Conservation (phyloP, 2,888 invertebrate genomes). For the Leptogaster cylindrica region DNA sequence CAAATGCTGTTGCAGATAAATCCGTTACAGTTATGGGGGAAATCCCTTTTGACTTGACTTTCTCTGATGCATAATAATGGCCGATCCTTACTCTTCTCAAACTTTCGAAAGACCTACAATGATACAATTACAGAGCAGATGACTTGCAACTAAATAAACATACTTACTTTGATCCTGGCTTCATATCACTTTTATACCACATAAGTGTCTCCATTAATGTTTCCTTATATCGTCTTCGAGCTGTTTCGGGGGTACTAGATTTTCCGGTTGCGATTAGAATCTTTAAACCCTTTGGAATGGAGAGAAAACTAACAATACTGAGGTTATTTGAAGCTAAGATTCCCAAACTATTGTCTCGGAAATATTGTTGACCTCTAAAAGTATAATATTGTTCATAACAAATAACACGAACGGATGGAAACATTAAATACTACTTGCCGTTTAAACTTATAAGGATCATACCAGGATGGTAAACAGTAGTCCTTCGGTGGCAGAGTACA, state of each 20-base stretch:
- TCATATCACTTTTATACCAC: conserved; percentile 77
- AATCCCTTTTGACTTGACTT: conserved; percentile 61
- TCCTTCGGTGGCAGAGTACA: too few relatives aligned
- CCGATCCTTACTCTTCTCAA: conserved; percentile 68
- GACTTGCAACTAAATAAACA: too few relatives aligned
- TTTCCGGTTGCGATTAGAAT: conserved; percentile 71
- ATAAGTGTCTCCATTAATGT: conserved; percentile 74
- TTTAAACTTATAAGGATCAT: neutral
- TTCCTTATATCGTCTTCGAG: conserved; percentile 75
- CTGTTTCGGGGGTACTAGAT: conserved; percentile 67
- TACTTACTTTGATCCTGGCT: conserved; percentile 67
- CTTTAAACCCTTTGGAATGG: conserved; percentile 71
- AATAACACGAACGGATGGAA: too few relatives aligned
- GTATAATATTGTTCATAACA: too few relatives aligned
- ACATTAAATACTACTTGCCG: too few relatives aligned
- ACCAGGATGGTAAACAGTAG: too few relatives aligned
- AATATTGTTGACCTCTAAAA: conserved; percentile 75
- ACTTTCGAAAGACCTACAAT: conserved; percentile 68
- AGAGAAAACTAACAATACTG: conserved; percentile 73
- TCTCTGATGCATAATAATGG: conserved; percentile 67
- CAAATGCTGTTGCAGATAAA: conserved; percentile 79
- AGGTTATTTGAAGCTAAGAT: conserved; percentile 72
- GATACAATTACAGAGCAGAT: neutral
- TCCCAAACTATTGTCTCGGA: conserved; percentile 69
- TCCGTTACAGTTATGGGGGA: conserved; percentile 75